phyloP scores from a whole-genome alignment of 2,113 vertebrate species.

The Mola mola region DNA sequence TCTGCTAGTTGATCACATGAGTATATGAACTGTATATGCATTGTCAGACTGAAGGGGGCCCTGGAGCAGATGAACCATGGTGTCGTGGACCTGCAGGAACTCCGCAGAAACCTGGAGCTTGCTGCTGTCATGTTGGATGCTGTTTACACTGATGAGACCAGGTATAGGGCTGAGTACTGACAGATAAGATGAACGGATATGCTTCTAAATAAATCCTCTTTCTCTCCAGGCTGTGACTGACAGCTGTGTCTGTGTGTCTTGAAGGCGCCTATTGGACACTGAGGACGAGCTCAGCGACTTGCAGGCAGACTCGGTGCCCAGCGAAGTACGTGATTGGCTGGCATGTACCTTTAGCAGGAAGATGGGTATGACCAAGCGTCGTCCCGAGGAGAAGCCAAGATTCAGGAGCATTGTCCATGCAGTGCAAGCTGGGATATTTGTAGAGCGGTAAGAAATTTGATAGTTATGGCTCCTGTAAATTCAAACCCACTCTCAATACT shows the following conservation, averaged over 20 bases:
- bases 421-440: conserved; percentile 98
- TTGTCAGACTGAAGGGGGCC: conserved; percentile 89
- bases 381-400: conserved; percentile 94
- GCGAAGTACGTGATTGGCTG: conserved; percentile 96
- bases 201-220: background rate
- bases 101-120: conserved; percentile 96
- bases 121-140: conserved; percentile 94
- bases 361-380: conserved; percentile 93
- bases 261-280: conserved; percentile 91
- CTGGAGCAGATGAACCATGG: conserved; percentile 96
- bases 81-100: conserved; percentile 87
- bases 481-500: no score
- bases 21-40: conserved; percentile 29
- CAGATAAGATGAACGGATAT: background rate
- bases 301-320: conserved; percentile 91
- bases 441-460: conserved; percentile 76
- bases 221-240: background rate
- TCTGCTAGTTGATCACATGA: no score
- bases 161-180: conserved; percentile 69
- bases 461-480: no score
- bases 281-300: conserved; percentile 96
- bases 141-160: conserved; percentile 98
- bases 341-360: conserved; percentile 97
- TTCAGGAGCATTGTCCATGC: conserved; percentile 98
- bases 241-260: background rate